phyloP scores from a whole-genome alignment of 2,797 vertebrate species.

The Sebastes kiyomatsui region DNA sequence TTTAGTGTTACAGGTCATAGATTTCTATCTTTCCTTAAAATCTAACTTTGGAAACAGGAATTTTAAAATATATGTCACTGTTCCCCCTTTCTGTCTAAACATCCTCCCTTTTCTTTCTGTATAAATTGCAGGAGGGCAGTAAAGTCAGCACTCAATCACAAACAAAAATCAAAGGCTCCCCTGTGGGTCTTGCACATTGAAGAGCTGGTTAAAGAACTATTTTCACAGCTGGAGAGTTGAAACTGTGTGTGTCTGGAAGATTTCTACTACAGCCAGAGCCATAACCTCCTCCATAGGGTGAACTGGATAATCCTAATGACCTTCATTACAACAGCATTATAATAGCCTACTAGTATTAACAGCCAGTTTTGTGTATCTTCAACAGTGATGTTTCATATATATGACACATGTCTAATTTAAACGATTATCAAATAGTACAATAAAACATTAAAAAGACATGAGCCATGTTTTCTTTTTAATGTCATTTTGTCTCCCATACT shows the following conservation, averaged over 20 bases:
- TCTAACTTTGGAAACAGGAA: neutral
- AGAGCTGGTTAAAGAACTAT: slow-evolving; percentile 36
- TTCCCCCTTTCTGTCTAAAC: neutral
- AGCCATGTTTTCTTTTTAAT: slow-evolving; percentile 17
- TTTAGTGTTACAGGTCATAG: neutral
- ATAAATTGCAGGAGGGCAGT: slow-evolving; percentile 31
- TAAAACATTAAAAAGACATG: slow-evolving; percentile 15
- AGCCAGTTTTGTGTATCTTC: neutral
- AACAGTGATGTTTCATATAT: neutral
- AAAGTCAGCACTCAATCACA: slow-evolving; percentile 52
- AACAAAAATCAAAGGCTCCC: slow-evolving; percentile 44
- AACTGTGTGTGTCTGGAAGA: slow-evolving; percentile 32
- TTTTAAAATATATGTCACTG: neutral
- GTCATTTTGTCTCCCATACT: slow-evolving; percentile 36
- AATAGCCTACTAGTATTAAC: neutral
- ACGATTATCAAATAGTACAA: neutral
- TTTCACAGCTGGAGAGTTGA: slow-evolving; percentile 68
- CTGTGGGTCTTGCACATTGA: slow-evolving; percentile 23
- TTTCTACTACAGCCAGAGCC: slow-evolving; percentile 9
- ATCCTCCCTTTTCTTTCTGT: neutral
- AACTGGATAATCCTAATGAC: slow-evolving; percentile 14
- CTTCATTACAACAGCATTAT: slow-evolving; percentile 8
- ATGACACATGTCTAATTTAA: neutral
- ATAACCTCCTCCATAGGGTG: neutral
- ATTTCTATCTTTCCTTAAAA: neutral